phyloP scores from a whole-genome alignment of 2,113 vertebrate species.

The Otus sunia region DNA sequence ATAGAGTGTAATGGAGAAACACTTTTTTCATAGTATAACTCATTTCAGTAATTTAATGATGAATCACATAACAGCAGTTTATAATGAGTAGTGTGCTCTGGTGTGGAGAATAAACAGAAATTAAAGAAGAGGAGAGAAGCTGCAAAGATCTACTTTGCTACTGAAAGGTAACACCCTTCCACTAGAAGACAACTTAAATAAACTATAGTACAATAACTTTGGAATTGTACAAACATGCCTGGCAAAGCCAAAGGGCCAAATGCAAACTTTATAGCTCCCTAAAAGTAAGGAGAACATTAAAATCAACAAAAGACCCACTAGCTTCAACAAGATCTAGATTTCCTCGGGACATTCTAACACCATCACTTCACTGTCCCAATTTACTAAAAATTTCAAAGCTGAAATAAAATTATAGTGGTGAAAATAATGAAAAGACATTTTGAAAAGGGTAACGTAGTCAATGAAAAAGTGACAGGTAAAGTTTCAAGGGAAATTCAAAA shows the following conservation, averaged over 20 bases:
- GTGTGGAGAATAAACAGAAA: background rate
- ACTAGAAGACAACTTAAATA: background rate
- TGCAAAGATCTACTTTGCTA: background rate
- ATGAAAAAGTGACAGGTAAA: background rate
- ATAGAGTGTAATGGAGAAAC: background rate
- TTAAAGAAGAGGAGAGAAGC: background rate
- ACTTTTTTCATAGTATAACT: background rate
- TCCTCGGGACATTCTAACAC: background rate
- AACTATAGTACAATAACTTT: background rate
- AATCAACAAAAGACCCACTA: background rate
- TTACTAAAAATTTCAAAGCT: background rate
- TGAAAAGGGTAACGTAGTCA: background rate
- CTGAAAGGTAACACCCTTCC: background rate
- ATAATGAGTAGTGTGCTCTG: background rate
- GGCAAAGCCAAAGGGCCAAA: background rate
- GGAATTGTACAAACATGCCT: background rate
- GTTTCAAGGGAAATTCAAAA: background rate
- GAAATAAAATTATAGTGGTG: background rate
- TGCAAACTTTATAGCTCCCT: background rate
- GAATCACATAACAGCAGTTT: background rate
- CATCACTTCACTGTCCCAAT: background rate
- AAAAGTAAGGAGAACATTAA: background rate
- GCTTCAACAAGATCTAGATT: background rate
- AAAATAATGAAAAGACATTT: background rate
- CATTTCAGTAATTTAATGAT: background rate